phyloP scores from a whole-genome alignment of 2,888 invertebrate genomes.

The Camponotus fellah region DNA sequence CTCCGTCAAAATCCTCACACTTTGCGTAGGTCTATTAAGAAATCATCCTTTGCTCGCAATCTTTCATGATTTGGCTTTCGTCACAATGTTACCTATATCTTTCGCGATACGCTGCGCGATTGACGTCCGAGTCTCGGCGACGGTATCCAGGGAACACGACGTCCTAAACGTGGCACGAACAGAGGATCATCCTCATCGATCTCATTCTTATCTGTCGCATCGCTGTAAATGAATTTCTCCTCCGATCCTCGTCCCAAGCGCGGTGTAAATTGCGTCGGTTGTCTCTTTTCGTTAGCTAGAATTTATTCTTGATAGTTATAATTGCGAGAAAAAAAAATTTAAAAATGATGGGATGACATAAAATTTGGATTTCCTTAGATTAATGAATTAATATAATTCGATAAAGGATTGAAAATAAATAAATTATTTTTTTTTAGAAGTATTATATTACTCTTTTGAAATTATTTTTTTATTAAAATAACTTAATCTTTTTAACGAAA shows the following conservation, averaged over 20 bases:
- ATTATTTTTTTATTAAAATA: background rate
- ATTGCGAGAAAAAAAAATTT: background rate
- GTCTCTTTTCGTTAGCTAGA: slow-evolving; percentile 71
- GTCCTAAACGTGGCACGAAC: slow-evolving; percentile 82
- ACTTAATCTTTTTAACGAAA: background rate
- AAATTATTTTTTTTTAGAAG: background rate
- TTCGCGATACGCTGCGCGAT: slow-evolving; percentile 63
- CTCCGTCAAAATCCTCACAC: slow-evolving; percentile 3
- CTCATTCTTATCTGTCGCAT: slow-evolving; percentile 77
- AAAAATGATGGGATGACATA: background rate
- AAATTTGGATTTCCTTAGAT: background rate
- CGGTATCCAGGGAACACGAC: slow-evolving; percentile 79
- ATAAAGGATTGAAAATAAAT: background rate
- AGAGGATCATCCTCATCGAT: slow-evolving; percentile 79
- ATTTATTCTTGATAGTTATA: background rate
- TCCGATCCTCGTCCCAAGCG: slow-evolving; percentile 83
- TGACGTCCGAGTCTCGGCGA: slow-evolving; percentile 79
- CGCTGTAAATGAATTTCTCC: slow-evolving; percentile 74
- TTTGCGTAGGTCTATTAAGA: background rate
- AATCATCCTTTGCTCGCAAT: slow-evolving; percentile 10
- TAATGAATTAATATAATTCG: background rate
- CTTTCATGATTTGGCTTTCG: slow-evolving; percentile 22
- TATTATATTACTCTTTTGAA: background rate
- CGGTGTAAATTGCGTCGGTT: slow-evolving; percentile 84
- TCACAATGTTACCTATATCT: slow-evolving; percentile 49